These are phyloP conservation scores for Perithous albicinctus DNA, from an alignment of 2,888 invertebrate species.

Conservation along the genomic window DNA sequence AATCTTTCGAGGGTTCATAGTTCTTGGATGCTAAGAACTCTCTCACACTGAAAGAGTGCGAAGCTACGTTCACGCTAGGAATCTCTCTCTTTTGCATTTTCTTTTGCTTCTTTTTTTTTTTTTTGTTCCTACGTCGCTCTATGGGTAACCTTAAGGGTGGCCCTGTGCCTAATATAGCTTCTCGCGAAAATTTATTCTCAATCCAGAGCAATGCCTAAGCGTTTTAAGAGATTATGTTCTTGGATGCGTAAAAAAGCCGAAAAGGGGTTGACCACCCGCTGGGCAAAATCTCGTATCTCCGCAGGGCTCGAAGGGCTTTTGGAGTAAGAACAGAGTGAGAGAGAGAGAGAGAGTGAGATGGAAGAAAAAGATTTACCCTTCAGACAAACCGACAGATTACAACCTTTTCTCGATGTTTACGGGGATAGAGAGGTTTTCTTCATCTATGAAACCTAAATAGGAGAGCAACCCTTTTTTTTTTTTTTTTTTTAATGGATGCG, in stretches of 20 bases:
- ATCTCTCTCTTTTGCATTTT: constrained; percentile 48
- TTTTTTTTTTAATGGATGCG: constrained; percentile 25
- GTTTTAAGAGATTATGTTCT: constrained; percentile 84
- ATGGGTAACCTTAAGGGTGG: too few relatives aligned
- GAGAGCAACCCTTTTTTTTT: constrained; percentile 15
- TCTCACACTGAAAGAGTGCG: constrained; percentile 63
- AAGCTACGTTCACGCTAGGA: neutral
- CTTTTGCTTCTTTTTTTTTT: neutral
- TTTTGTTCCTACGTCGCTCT: too few relatives aligned
- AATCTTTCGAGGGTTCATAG: constrained; percentile 78
- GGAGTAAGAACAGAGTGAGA: neutral
- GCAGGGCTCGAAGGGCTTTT: constrained; percentile 8
- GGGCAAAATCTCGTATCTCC: constrained; percentile 76
- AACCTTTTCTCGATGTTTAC: constrained; percentile 67
- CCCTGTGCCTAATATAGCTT: too few relatives aligned
- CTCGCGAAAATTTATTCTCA: constrained; percentile 66
- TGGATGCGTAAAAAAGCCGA: constrained; percentile 82
- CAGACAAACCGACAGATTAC: constrained; percentile 64
- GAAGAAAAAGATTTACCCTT: constrained; percentile 14
- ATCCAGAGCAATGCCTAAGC: constrained; percentile 76
- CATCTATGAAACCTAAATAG: constrained; percentile 24
- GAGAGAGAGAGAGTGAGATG: neutral
- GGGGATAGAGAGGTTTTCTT: constrained; percentile 65
- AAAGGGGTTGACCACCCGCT: constrained; percentile 85
- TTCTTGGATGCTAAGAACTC: constrained; percentile 73